These are phyloP conservation scores for Jacana jacana DNA, from an alignment of 2,113 vertebrate genomes.

Conservation along the genomic window DNA sequence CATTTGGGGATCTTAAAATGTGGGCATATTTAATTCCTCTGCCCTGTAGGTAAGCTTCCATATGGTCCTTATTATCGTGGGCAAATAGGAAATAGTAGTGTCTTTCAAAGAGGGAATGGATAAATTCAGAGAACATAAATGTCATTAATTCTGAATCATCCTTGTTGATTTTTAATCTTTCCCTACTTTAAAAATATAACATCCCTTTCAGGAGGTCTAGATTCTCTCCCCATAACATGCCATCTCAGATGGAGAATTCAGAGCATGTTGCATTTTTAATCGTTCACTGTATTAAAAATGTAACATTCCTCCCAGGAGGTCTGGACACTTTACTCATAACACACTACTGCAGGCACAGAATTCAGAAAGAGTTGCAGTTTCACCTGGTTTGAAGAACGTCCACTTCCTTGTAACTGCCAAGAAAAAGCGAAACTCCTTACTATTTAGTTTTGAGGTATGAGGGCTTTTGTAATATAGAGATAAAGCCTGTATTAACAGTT, in stretches of 20 bases:
- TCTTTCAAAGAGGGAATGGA: neutral
- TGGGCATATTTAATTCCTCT: neutral
- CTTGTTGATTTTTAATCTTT: neutral
- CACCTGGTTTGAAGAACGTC: neutral
- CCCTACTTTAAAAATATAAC: neutral
- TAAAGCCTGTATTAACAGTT: neutral
- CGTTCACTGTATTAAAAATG: neutral
- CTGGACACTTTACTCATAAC: neutral
- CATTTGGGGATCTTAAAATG: neutral
- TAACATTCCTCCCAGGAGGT: neutral
- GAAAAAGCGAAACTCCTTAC: neutral
- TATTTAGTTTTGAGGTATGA: neutral
- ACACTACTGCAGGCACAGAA: neutral
- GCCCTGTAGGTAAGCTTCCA: neutral
- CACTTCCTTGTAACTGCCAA: neutral
- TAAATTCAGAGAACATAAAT: neutral
- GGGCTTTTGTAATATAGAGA: neutral
- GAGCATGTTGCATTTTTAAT: neutral
- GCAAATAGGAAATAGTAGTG: neutral
- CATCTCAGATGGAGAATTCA: neutral
- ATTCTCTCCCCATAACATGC: neutral
- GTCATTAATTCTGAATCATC: neutral
- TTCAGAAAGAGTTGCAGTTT: neutral
- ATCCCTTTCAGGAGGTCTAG: neutral
- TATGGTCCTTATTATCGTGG: fast-evolving